Base-by-base conservation (phyloP, 2,888 invertebrate genomes). In the Chouioia cunea region DNA sequence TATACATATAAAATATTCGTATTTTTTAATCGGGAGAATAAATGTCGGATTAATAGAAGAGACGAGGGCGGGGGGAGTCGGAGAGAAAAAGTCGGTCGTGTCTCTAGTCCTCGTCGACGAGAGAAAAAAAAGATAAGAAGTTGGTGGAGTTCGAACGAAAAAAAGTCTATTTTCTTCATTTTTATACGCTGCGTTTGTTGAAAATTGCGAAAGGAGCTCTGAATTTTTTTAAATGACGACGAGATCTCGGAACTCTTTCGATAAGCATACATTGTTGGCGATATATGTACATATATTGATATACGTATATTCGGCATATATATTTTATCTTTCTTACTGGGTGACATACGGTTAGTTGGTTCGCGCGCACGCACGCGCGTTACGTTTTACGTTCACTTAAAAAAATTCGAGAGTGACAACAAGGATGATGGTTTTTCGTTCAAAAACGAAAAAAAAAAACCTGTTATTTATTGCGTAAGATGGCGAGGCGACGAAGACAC, bases 21-120 rank as follows among this genome's bases (percentile, higher is more conserved):
- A 81, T 80, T 80, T 79, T 81, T 80, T 78, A 77, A 81, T 80
- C 77, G 74, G 80, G 12, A 48, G 12, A 20, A 50, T 16, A 44
- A 15, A 23, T 12, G 22, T 22, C 27, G 27, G 27, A 27, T 27
- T 27, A 27, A 27, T 6, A 6, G 27, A 27, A 27, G 6, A 27
- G 27, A 27, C 3, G 27, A 27, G 27, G 27, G 48, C 10, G 6
- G 44, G 22, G 16, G 18, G 43, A 54, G 54, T 20, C 53, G 53
- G 23, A 18, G 23, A 54, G 15, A 46, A 27, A 14, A 20, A 16
- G 44, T 44, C 58, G 69, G 63, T 69, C 63, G 64, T 62, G 69
- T 63, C 50, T 60, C 23, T 14, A 16, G 16, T 22, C 20, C 15
- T 56, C 16, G 64, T 36, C 59, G 60, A 54, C 6, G 27, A 27